Base-by-base conservation (phyloP, 2,113 vertebrate genomes). In the Terrapene triunguis region DNA sequence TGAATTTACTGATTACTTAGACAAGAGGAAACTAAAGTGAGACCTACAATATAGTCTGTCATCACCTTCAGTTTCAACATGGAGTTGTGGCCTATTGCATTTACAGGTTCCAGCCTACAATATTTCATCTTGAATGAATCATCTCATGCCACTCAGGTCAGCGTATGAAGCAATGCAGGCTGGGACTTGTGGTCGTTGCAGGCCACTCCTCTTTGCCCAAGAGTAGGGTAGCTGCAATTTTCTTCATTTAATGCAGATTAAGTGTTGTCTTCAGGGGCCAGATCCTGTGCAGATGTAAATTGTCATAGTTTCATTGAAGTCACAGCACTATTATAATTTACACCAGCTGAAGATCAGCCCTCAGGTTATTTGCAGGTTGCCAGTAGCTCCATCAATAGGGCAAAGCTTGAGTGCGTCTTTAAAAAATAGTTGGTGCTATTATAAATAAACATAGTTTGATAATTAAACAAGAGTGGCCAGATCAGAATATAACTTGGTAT, bases 201-300 rank as follows among this genome's bases (percentile, higher is more conserved):
- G 32, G 74, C 78, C 9, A 57, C 25, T n/a, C 6, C 84, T 96
- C 93, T 80, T 24, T 80, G 5, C 1, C 8, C 17, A 1, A 53
- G 69, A 69, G 84, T 74, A 62, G 3, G 51, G 11, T 8, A 48
- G 78, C 29, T 47, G 2, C 85, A 47, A 42, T 89, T 84, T 50
- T 81, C 51, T 54, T 69, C 89, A 2, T 91, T 92, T 86, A 90
- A 53, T 62, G 53, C 80, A 82, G 11, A 57, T 93, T 55, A 85
- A 54, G 51, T 12, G 89, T 17, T 54, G 80, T n/a, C 55, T 88
- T 4, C n/a, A 47, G 19, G 80, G 53, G 53, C 2, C 53, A 88
- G 13, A 76, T 76, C n/a, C 38, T 72, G 92, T 9, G 17, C 88
- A 89, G 72, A 65, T 57, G 38, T 42, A 89, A 94, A 65, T 51